A percentile compares a stretch with the other conserved stretches of the same genome.
Evolutionary conservation across 92 coral and sea anemone species (phyloP).

Genomic region (Parazoanthus atlanticus): DNA sequence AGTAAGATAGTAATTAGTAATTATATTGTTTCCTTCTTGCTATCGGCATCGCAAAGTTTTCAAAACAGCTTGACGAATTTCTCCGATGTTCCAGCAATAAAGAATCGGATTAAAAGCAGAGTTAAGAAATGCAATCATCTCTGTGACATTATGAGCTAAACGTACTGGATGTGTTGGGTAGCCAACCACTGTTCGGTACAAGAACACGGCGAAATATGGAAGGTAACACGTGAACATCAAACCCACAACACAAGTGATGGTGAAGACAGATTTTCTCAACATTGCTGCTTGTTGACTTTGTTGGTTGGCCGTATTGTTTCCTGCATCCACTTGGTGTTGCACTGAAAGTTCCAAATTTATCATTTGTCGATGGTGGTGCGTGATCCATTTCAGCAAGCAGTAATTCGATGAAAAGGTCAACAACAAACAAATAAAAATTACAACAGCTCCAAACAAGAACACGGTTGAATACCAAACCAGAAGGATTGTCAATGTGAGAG

Average conservation of each 20-base stretch:
- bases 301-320: neutral
- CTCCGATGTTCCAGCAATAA: conserved; percentile 18
- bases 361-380: conserved; percentile 14
- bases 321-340: neutral
- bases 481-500: conserved; percentile 3
- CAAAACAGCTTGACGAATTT: conserved; percentile 9
- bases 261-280: conserved; percentile 16
- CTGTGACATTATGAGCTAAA: conserved; percentile 10
- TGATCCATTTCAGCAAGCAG: conserved; percentile 15
- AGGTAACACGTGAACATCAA: conserved; percentile 22
- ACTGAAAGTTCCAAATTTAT: neutral
- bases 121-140: conserved; percentile 33
- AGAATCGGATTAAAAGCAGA: conserved; percentile 22
- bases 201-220: conserved; percentile 19
- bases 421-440: conserved; percentile 17
- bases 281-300: neutral
- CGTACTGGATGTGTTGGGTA: conserved; percentile 4
- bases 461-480: conserved; percentile 3
- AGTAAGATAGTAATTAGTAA: neutral
- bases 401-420: neutral
- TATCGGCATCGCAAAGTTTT: neutral
- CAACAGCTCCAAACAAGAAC: conserved; percentile 28
- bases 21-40: neutral
- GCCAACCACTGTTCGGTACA: neutral
- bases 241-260: conserved; percentile 24